phyloP scores from a whole-genome alignment of 2,797 vertebrate genomes.

The Lepus townsendii region DNA sequence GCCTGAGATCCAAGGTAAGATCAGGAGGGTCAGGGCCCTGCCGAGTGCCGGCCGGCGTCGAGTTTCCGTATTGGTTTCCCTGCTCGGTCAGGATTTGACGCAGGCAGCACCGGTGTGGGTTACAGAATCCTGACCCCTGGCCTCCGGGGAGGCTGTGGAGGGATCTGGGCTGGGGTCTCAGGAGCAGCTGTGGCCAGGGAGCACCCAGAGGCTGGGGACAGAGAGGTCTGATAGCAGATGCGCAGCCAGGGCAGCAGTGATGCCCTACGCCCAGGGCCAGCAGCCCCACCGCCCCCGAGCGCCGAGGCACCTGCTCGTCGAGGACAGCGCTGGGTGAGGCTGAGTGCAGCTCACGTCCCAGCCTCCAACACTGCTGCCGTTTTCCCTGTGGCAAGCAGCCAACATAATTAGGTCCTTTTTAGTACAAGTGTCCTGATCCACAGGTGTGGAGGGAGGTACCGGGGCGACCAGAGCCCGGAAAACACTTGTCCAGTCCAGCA shows the following conservation, averaged over 20 bases:
- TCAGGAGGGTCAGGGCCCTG: constrained; percentile 25
- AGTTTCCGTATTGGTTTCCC: constrained; percentile 78
- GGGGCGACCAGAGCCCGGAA: background rate
- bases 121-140: constrained; percentile 75
- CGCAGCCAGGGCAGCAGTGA: background rate
- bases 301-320: too few relatives aligned
- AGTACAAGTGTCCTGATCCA: background rate
- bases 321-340: too few relatives aligned
- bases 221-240: background rate
- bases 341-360: too few relatives aligned
- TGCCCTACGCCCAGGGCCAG: too few relatives aligned
- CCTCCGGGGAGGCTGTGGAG: background rate
- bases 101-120: constrained; percentile 51
- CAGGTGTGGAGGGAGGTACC: background rate
- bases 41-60: background rate
- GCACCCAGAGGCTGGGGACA: background rate
- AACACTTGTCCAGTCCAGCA: background rate
- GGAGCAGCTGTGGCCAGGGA: background rate
- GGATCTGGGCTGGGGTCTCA: background rate
- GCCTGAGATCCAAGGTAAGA: background rate
- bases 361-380: too few relatives aligned
- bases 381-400: too few relatives aligned
- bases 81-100: constrained; percentile 57
- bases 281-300: background rate
- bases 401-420: constrained; percentile 1